Evolutionary conservation across 2,888 invertebrate genomes (phyloP), one percentile per base, ranked within the genome.

Genomic region (Acrobasis repandana): DNA sequence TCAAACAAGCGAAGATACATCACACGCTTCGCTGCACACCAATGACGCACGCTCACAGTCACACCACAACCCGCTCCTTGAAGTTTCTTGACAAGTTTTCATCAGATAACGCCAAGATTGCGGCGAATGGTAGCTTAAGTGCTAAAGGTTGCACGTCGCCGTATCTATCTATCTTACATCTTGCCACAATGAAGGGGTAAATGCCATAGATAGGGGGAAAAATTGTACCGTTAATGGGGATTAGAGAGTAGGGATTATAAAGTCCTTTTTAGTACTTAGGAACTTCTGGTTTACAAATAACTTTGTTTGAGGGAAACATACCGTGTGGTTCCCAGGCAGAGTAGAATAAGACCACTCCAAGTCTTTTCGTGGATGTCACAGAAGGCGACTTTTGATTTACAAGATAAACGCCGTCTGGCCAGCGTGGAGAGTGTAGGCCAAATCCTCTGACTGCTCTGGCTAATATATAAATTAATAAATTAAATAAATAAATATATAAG

Each of bases 61-160:
- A 54, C 46, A 59, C 70, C 54, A 38, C 54, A 43, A 71, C 71
- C 69, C 70, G 69, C 70, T 52, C 59, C 63, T 68, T 71, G 62
- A 74, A 77, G 72, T 76, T 77, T 72, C 80, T 83, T 85, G 83
- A 85, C 85, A 87, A 89, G 70, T 89, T 89, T 77, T 72, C 80
- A 90, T 90, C 90, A 71, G 90, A 90, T 90, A 88, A 73, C 65
- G 61, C 60, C 63, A 64, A 80, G 80, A 82, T 79, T 69, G 73
- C 73, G 68, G 76, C 74, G 75, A 82, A 79, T 67, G 75, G 77
- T 65, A 64, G 67, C 67, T 72, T 69, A 76, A 75, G 83, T 80
- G 86, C 70, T 75, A 79, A 76, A 80, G 77, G 71, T 80, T 70
- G 69, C 82, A 75, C 77, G 74, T 74, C 66, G 65, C 65, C 68